Evolutionary conservation across 2,113 vertebrate genomes (phyloP).

Genomic region (Trogon melanurus): DNA sequence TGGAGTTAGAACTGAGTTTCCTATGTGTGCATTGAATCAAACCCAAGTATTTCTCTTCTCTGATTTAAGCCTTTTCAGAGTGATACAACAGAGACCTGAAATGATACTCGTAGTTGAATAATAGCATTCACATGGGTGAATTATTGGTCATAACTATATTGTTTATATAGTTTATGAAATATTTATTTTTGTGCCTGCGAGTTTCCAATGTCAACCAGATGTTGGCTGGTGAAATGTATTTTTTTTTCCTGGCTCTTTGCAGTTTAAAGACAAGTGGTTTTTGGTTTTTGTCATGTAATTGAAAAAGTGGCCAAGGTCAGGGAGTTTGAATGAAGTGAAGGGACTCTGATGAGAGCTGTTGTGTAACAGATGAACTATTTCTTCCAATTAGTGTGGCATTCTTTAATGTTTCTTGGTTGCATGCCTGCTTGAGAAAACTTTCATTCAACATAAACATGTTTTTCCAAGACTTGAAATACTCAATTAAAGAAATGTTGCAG

Average conservation of each 20-base stretch:
- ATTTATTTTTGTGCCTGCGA: not conserved
- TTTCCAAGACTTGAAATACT: not conserved
- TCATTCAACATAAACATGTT: not conserved
- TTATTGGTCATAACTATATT: not conserved
- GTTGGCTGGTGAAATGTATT: not conserved
- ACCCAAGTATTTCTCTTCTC: not conserved
- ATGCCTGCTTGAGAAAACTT: not conserved
- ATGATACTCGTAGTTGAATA: not conserved
- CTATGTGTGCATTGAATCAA: not conserved
- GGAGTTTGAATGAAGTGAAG: not conserved
- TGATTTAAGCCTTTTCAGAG: not conserved
- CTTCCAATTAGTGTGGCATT: not conserved
- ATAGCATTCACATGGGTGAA: not conserved
- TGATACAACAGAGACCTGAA: not conserved
- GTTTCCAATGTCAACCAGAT: conserved; percentile 13
- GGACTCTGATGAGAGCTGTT: not conserved
- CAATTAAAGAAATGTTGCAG: not conserved
- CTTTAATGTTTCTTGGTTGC: not conserved
- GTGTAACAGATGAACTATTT: not conserved
- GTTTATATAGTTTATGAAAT: conserved; percentile 10
- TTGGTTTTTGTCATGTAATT: not conserved
- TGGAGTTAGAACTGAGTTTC: not conserved
- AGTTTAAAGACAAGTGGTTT: not conserved
- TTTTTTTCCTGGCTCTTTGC: not conserved
- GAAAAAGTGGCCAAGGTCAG: not conserved